phyloP scores from a whole-genome alignment of 2,113 vertebrate genomes.

The Hemichromis elongatus region DNA sequence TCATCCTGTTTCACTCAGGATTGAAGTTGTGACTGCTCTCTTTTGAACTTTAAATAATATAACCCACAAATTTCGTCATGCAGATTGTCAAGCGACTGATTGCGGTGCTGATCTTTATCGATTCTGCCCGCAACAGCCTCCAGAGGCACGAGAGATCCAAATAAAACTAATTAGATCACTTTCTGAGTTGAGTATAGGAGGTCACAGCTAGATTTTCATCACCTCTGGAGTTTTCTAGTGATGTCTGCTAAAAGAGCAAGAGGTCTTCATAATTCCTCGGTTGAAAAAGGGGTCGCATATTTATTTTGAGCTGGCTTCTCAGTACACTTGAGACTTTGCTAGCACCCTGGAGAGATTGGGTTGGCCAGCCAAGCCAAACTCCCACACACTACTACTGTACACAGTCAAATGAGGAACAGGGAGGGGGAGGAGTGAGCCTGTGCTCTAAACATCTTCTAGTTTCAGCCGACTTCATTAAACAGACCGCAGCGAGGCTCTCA shows the following conservation, averaged over 20 bases:
- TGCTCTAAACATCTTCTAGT: constrained; percentile 8
- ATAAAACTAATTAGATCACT: constrained; percentile 12
- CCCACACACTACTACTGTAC: constrained; percentile 53
- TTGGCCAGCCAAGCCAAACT: constrained; percentile 29
- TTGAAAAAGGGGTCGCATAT: constrained; percentile 22
- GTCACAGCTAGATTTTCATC: neutral
- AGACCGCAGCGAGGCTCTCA: constrained; percentile 2
- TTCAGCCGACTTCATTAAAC: constrained; percentile 32
- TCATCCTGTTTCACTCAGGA: neutral
- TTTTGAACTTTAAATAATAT: neutral
- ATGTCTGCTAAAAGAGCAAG: neutral
- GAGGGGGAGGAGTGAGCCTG: neutral
- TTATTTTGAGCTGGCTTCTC: constrained; percentile 29
- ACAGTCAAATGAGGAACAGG: neutral
- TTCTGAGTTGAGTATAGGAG: neutral
- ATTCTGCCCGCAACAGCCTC: neutral
- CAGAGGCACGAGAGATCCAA: neutral
- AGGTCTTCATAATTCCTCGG: constrained; percentile 7
- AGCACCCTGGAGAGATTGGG: constrained; percentile 29
- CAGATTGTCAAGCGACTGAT: neutral
- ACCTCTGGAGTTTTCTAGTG: neutral
- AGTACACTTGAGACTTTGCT: constrained; percentile 37
- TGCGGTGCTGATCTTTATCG: neutral
- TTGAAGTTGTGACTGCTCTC: neutral
- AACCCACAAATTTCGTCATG: neutral